Conservation (phyloP, 2,113 vertebrate genomes). For the Microtus pennsylvanicus region DNA sequence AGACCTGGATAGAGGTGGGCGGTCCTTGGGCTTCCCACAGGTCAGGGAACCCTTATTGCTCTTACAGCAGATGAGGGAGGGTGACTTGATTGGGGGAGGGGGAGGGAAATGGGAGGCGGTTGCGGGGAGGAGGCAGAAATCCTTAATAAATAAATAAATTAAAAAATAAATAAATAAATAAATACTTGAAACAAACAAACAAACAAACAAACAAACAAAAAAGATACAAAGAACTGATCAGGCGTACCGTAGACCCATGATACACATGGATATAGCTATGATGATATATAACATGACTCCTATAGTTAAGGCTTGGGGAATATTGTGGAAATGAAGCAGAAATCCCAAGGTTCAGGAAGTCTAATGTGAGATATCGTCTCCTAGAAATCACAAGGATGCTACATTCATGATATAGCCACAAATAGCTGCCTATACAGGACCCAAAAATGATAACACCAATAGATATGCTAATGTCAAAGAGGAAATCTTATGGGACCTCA, state of each 20-base stretch:
- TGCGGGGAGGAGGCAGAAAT: too few relatives aligned
- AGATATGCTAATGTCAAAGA: background rate
- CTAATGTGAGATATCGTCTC: background rate
- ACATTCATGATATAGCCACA: background rate
- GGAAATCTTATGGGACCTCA: background rate
- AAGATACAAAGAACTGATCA: background rate
- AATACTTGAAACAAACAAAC: too few relatives aligned
- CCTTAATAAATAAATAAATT: too few relatives aligned
- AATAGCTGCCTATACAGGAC: background rate
- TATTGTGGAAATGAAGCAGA: background rate
- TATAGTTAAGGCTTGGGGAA: background rate
- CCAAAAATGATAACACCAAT: background rate
- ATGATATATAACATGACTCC: background rate
- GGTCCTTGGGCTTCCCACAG: too few relatives aligned
- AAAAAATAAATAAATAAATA: too few relatives aligned
- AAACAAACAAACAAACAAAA: too few relatives aligned
- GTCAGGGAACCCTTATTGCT: too few relatives aligned
- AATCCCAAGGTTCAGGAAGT: background rate
- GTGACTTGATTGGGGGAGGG: too few relatives aligned
- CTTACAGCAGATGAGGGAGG: too few relatives aligned
- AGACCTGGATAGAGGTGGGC: too few relatives aligned
- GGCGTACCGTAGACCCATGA: background rate
- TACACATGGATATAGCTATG: background rate
- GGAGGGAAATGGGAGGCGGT: too few relatives aligned
- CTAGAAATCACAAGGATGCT: background rate